Evolutionary conservation across 2,113 vertebrate genomes (phyloP).

Genomic region (Excalfactoria chinensis): DNA sequence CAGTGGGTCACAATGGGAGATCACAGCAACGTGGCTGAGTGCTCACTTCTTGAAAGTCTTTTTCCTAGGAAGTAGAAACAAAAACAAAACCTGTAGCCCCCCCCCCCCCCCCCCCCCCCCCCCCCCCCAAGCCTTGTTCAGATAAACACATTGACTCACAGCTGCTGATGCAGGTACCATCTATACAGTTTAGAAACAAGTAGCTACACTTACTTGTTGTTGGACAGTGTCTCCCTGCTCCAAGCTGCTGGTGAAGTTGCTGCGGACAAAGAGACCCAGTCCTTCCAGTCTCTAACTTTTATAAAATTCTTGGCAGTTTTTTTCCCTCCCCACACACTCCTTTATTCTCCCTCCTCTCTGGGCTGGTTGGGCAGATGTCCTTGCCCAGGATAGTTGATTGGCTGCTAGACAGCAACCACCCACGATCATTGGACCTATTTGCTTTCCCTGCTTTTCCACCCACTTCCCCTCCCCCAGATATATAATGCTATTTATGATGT

Average conservation of each 20-base stretch:
- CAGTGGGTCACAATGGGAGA: background rate
- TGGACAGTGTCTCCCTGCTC: background rate
- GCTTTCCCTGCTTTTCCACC: background rate
- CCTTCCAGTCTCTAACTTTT: constrained; percentile 51
- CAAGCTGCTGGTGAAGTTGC: constrained; percentile 24
- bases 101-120: background rate
- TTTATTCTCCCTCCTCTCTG: constrained; percentile 25
- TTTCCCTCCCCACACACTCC: background rate
- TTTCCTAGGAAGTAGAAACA: constrained; percentile 27
- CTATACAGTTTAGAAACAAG: background rate
- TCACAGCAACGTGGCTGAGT: background rate
- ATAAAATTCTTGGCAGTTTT: constrained; percentile 53
- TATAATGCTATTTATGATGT: background rate
- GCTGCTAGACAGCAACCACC: constrained; percentile 28
- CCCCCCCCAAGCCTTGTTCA: background rate
- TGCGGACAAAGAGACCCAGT: background rate
- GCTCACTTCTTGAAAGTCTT: background rate
- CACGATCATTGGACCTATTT: background rate
- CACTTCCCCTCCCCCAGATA: background rate
- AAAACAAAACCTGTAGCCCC: background rate
- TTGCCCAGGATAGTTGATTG: constrained; percentile 42
- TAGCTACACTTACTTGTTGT: constrained; percentile 47
- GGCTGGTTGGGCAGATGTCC: constrained; percentile 27
- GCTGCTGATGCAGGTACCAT: background rate
- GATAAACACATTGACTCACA: background rate